Conservation (phyloP, 2,113 vertebrate genomes). For the Anguilla rostrata region DNA sequence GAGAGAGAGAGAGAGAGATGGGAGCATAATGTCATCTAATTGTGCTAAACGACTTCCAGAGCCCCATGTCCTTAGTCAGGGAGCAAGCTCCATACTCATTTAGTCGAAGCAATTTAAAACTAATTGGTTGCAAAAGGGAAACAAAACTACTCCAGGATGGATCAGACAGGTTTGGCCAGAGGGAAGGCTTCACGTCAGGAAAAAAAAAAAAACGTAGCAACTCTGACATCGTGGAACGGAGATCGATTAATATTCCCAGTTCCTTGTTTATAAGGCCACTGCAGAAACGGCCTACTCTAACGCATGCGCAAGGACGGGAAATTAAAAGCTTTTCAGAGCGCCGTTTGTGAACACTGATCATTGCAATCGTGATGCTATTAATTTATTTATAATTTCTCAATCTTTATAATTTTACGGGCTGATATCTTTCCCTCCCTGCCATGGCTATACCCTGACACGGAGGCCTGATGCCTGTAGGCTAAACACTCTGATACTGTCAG, state of each 20-base stretch:
- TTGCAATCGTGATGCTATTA: not conserved
- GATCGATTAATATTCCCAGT: not conserved
- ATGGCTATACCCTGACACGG: not conserved
- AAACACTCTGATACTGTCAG: not conserved
- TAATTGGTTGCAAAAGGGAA: slow-evolving; percentile 21
- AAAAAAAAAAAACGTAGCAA: not conserved
- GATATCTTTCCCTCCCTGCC: not conserved
- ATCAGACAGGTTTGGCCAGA: not conserved
- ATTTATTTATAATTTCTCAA: not conserved
- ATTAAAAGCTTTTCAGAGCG: not conserved
- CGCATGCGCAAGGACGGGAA: not conserved
- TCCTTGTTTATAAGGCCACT: not conserved
- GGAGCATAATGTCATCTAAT: slow-evolving; percentile 35
- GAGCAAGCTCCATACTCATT: slow-evolving; percentile 30
- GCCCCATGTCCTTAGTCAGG: slow-evolving; percentile 21
- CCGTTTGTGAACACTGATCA: not conserved
- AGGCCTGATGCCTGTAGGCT: not conserved
- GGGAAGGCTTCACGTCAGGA: not conserved
- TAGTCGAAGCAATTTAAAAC: slow-evolving; percentile 24
- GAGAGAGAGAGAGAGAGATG: slow-evolving; percentile 15
- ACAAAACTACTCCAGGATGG: not conserved
- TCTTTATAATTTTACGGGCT: not conserved
- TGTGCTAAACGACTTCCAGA: slow-evolving; percentile 32
- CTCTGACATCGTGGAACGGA: not conserved
- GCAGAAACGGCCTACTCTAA: not conserved